A percentile compares a stretch with the other conserved stretches of the same genome.
Conservation (phyloP, 2,888 invertebrate species). For the Creontiades dilutus region DNA sequence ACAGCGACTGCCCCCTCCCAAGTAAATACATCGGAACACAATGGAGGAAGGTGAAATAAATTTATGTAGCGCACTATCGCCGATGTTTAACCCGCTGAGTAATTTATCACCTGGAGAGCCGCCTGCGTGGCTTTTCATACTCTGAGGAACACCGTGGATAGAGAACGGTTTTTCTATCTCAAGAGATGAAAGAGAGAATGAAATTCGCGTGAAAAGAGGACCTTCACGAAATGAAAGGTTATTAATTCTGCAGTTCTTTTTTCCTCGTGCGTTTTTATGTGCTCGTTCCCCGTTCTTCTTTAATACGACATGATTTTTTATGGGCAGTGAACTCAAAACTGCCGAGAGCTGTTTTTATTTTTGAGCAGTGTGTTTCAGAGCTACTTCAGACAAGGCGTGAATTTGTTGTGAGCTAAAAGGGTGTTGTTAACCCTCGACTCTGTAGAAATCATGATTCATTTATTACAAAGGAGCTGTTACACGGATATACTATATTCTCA, state of each 20-base stretch:
- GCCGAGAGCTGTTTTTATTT: background rate
- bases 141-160: constrained; percentile 3
- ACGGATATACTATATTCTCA: no score
- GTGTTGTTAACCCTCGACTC: no score
- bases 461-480: no score
- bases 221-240: constrained; percentile 2
- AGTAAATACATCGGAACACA: constrained; percentile 45
- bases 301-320: background rate
- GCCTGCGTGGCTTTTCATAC: constrained; percentile 52
- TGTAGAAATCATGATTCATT: no score
- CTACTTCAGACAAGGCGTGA: no score
- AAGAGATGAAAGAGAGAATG: constrained; percentile 30
- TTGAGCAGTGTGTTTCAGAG: background rate
- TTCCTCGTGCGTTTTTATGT: background rate
- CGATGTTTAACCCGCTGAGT: constrained; percentile 52
- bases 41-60: constrained; percentile 41
- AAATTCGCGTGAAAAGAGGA: constrained; percentile 32
- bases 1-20: constrained; percentile 34
- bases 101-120: constrained; percentile 49
- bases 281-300: background rate
- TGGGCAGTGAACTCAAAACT: background rate
- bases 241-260: constrained; percentile 6
- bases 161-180: constrained; percentile 31
- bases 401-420: no score
- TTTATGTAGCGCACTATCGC: constrained; percentile 54